phyloP scores from a whole-genome alignment of 53 echinoderm and acorn worm species.

The Temnopleurus reevesii region DNA sequence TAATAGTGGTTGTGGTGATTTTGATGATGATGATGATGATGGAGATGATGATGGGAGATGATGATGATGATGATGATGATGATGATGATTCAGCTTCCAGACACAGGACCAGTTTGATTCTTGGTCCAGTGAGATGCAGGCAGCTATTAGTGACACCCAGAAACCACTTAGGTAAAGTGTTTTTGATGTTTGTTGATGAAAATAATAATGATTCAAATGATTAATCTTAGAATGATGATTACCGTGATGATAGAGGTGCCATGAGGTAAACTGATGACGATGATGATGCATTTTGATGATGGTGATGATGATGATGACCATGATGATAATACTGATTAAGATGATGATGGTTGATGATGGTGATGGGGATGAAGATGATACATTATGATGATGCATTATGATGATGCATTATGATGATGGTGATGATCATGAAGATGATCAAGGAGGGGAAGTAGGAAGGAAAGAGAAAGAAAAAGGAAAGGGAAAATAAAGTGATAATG shows the following conservation, averaged over 20 bases:
- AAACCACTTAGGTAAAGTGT: constrained; percentile 82
- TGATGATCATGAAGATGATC: neutral
- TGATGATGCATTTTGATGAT: neutral
- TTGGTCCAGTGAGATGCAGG: constrained; percentile 96
- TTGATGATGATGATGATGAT: neutral
- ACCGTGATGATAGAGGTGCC: too few species aligned
- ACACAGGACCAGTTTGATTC: constrained; percentile 97
- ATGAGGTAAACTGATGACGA: too few species aligned
- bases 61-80: neutral
- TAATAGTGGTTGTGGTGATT: too few species aligned
- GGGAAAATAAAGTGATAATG: neutral
- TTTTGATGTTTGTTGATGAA: neutral
- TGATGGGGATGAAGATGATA: neutral
- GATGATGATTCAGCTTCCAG: too few species aligned
- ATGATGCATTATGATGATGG: neutral
- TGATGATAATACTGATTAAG: neutral
- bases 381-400: neutral
- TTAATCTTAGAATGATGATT: neutral
- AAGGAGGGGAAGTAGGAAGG: neutral
- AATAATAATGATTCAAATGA: neutral
- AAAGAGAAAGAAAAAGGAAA: neutral
- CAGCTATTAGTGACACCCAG: constrained; percentile 83
- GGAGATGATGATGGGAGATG: neutral
- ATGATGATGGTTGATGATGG: neutral
- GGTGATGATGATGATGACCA: too few species aligned